Evolutionary conservation across 1,140 invertebrate genomes (phyloP), one percentile per base, ranked within the genome.

Genomic region (Musca vetustissima): DNA sequence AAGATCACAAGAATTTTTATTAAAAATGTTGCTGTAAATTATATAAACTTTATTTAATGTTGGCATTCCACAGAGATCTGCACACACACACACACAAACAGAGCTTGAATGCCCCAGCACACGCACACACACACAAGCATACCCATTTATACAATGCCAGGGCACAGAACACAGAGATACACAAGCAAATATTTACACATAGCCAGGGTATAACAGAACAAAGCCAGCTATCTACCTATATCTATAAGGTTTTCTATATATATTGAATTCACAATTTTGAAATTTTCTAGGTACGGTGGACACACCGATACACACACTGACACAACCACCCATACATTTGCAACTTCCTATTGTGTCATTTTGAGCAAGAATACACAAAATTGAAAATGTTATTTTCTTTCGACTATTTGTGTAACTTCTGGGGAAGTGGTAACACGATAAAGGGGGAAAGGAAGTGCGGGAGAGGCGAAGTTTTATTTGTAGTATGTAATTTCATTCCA

Each of bases 21-120:
- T 61, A 61, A 61, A 61, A 61, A 61, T 61, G 57, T 61, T 61
- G 57, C 57, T 61, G 57, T 61, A 61, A 61, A 61, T 61, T 61
- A 61, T 61, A 61, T 32, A 61, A 61, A 61, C 57, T 61, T 61
- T 61, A 61, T 36, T 61, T 61, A 61, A 61, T 61, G 57, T 61
- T 61, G 57, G 28, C 57, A 61, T 61, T 61, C 57, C 57, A 36
- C n/a, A 21, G 2, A 47, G n/a, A 15, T 17, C n/a, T n/a, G n/a
- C n/a, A 25, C n/a, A 49, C 7, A 25, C 14, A 65, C 43, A n/a
- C n/a, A n/a, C n/a, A n/a, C n/a, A n/a, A n/a, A n/a, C n/a, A n/a
- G n/a, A n/a, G n/a, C n/a, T n/a, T n/a, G n/a, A n/a, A n/a, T n/a
- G n/a, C n/a, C n/a, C 9, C 21, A 65, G 49, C 21, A 17, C 7